phyloP scores from a whole-genome alignment of 1,140 invertebrate species.

The Cydia pomonella region DNA sequence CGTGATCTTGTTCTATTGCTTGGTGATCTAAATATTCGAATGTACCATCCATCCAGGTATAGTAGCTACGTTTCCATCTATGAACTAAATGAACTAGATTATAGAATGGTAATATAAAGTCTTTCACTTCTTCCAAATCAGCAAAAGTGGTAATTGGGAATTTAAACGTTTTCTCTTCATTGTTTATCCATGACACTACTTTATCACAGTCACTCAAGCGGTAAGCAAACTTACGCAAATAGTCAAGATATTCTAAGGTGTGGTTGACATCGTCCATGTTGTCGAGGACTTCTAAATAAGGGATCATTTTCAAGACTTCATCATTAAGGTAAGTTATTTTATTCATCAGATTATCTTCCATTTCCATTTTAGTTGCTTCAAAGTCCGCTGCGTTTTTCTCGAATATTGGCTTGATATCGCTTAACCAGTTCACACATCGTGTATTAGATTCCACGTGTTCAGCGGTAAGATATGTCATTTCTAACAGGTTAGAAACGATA shows the following conservation, averaged over 20 bases:
- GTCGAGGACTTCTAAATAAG: slow-evolving; percentile 84
- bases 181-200: slow-evolving; percentile 91
- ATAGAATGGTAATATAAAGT: slow-evolving; percentile 86
- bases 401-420: slow-evolving; percentile 86
- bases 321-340: slow-evolving; percentile 86
- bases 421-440: slow-evolving; percentile 86
- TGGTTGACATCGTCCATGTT: slow-evolving; percentile 86
- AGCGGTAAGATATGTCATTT: slow-evolving; percentile 84
- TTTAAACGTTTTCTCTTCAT: slow-evolving; percentile 93
- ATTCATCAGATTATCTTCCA: slow-evolving; percentile 88
- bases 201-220: slow-evolving; percentile 87
- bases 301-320: slow-evolving; percentile 86
- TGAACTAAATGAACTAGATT: slow-evolving; percentile 82
- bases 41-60: slow-evolving; percentile 93
- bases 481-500: slow-evolving; percentile 84
- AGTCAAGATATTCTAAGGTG: slow-evolving; percentile 84
- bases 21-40: slow-evolving; percentile 90
- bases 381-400: slow-evolving; percentile 86
- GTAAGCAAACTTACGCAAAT: slow-evolving; percentile 87
- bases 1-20: slow-evolving; percentile 86
- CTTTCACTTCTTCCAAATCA: slow-evolving; percentile 87
- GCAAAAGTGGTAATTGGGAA: slow-evolving; percentile 87
- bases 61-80: slow-evolving; percentile 90
- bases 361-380: slow-evolving; percentile 89
- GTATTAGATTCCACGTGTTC: slow-evolving; percentile 87